Conservation (phyloP, 2,113 vertebrate genomes). For the Morphnarchus princeps region DNA sequence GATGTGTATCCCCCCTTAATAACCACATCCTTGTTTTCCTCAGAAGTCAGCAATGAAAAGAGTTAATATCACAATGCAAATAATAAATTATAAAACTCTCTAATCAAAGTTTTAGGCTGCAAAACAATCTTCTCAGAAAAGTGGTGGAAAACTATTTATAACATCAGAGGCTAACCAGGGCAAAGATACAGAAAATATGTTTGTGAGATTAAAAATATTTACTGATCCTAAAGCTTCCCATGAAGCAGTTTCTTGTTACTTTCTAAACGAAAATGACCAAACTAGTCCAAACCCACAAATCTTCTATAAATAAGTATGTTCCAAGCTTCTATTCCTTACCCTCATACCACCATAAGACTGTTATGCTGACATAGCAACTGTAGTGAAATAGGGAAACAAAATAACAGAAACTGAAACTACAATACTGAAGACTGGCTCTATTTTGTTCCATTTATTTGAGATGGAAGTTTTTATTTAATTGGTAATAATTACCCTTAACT, state of each 20-base stretch:
- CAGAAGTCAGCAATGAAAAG: background rate
- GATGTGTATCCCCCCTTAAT: background rate
- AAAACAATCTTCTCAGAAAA: background rate
- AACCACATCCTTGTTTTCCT: background rate
- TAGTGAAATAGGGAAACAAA: background rate
- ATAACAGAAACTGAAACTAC: conserved; percentile 27
- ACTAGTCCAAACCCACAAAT: background rate
- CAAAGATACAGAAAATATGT: background rate
- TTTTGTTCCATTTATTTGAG: background rate
- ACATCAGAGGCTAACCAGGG: background rate
- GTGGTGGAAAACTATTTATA: background rate
- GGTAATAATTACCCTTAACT: background rate
- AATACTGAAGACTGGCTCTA: background rate
- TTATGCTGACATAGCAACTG: conserved; percentile 32
- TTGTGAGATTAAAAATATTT: conserved; percentile 14
- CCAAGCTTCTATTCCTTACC: background rate
- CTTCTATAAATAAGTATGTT: background rate
- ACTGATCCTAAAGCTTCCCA: background rate
- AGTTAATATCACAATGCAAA: background rate
- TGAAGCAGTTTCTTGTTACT: background rate
- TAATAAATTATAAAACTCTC: background rate
- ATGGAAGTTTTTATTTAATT: background rate
- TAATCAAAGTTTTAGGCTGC: background rate
- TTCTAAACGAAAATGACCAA: background rate
- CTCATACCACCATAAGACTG: background rate